Evolutionary conservation across 2,113 vertebrate genomes (phyloP), one percentile per base, ranked within the genome.

Genomic region (Lepus timidus): DNA sequence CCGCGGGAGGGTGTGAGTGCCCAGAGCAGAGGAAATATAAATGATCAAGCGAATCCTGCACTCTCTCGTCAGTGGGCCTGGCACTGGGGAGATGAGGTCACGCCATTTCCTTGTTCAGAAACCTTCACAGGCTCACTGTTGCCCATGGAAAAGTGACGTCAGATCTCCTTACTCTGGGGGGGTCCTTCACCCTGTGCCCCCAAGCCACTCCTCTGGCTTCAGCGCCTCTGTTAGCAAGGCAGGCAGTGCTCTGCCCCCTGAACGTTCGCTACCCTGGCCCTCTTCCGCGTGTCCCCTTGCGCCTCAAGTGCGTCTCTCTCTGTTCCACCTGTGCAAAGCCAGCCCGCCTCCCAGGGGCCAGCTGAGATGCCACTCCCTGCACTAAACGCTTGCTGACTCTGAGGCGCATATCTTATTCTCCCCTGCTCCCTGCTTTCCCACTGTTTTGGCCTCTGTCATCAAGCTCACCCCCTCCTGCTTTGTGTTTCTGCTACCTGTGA

Each of bases 171-270:
- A 25, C 13, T 5, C 0, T 4, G 6, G 36, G 17, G 20, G 51
- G 12, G 13, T 4, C 23, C 36, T 71, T 25, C 5, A 1, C 23
- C 0, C 0, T 31, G n/a, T 0, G 3, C 36, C 36, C 36, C 36
- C 39, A 12, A 11, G 14, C 31, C 1, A 1, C 44, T 10, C 8
- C 52, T 39, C 68, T 11, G 31, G 22, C 64, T 4, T 52, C 29
- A 3, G 52, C 16, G 84, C 71, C 23, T 74, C 27, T 3, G 6
- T 9, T 22, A 9, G 1, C 52, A 11, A 36, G 68, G 67, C n/a
- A 22, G 52, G 12, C 23, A 0, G 16, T 29, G 11, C 29, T 33
- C n/a, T 36, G 23, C 51, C 10, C 39, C 68, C 58, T 3, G 29
- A 23, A 51, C 25, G 4, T 11, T n/a, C 55, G 3, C 33, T 10